A percentile compares a stretch with the other conserved stretches of the same genome.
Evolutionary conservation across 2,888 invertebrate species (phyloP).

Genomic region (Tetragonula carbonaria): DNA sequence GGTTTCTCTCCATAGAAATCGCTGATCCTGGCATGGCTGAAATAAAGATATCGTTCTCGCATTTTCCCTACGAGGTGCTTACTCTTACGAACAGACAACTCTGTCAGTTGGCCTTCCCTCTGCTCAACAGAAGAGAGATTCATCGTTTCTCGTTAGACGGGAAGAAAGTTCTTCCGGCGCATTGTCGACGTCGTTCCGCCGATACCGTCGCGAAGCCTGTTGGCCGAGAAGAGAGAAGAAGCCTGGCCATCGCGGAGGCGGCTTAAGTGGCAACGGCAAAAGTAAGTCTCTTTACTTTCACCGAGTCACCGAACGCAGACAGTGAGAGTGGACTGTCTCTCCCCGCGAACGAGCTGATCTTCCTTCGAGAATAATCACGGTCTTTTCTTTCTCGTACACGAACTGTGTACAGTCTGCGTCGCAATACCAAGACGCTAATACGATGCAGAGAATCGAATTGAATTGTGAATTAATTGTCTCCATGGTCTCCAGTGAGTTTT

Average conservation of each 20-base stretch:
- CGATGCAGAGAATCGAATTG: not conserved
- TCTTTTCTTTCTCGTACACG: not conserved
- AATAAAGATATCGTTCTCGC: conserved; percentile 3
- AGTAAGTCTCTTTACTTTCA: conserved; percentile 76
- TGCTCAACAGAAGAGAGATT: conserved; percentile 7
- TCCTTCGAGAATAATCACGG: conserved; percentile 36
- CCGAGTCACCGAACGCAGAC: conserved; percentile 59
- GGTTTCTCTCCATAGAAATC: conserved; percentile 23
- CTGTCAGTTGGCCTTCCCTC: not conserved
- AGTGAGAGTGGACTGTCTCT: conserved; percentile 76
- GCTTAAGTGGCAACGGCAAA: conserved; percentile 15
- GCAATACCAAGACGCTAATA: not conserved
- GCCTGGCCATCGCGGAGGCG: conserved; percentile 21
- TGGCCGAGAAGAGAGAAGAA: not conserved
- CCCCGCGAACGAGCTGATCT: conserved; percentile 19
- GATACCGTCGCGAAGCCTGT: not conserved
- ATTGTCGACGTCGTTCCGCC: conserved; percentile 20
- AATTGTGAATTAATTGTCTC: not conserved
- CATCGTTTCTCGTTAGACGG: not conserved
- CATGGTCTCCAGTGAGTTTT: not conserved
- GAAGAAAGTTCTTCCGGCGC: conserved; percentile 51
- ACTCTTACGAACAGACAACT: not conserved
- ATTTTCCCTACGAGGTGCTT: not conserved
- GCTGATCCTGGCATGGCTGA: not conserved
- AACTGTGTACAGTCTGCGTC: not conserved